Base-by-base conservation (phyloP, 2,797 vertebrate genomes). In the Eulemur coronatus region DNA sequence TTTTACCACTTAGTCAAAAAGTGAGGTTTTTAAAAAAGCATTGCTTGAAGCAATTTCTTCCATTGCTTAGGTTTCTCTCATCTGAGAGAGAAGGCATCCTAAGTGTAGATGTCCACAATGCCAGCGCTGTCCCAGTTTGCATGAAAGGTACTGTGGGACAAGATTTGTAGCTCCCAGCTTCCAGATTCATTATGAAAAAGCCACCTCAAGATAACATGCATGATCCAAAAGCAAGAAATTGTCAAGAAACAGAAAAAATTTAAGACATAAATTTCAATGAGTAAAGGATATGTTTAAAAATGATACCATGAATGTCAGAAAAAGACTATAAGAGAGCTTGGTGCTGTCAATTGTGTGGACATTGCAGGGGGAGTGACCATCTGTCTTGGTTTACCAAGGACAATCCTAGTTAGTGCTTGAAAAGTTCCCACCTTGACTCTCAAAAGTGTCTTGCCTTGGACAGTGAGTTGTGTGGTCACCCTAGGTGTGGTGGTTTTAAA, bases 1-100 rank as follows among this genome's bases (percentile, higher is more conserved):
- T 93, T 92, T 95, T n/a, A 92, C 72, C 52, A 96, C 63, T 90
- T 80, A 95, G 57, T 59, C 96, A 87, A 90, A 97, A 69, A 59
- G 11, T 70, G 86, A 96, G 85, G 41, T 90, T 96, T 96, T 96
- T 79, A 50, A 4, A 79, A 76, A 89, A 93, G 84, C 3, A 84
- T 97, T 94, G 89, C 87, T 96, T 95, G 43, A 26, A 70, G 38
- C 76, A 78, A 94, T 18, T 97, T 93, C 96, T 97, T 97, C 93
- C 93, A 93, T 28, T 67, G 46, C 96, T 96, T 88, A 78, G 48
- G 46, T 78, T 86, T 80, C 75, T 84, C 59, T 87, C 48, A 9
- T 94, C 61, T 30, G 81, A 96, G 82, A 69, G 88, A 76, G 24
- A 70, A 76, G 55, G 67, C 76, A 35, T n/a, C 48, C 67, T 38